Conservation (phyloP, 2,888 invertebrate species). For the Adineta ricciae region DNA sequence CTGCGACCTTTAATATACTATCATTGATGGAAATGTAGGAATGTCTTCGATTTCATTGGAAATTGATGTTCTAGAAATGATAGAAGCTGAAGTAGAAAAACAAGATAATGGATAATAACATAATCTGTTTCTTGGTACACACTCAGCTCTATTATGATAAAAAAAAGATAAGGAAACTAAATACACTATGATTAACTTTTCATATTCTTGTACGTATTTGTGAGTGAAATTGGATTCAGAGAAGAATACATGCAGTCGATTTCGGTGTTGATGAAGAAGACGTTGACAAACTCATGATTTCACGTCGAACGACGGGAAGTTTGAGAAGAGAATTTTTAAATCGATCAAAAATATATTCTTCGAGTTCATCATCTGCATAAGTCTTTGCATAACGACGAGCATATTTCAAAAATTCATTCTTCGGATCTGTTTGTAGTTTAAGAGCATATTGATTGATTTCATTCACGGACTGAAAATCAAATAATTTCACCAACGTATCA, state of each 20-base stretch:
- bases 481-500: not conserved
- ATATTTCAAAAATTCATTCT: not conserved
- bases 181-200: no score
- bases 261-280: not conserved
- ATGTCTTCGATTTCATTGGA: no score
- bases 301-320: not conserved
- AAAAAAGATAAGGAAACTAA: no score
- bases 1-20: no score
- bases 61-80: no score
- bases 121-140: no score
- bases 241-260: not conserved
- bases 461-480: not conserved
- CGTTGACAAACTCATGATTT: not conserved
- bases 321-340: not conserved
- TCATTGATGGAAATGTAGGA: no score
- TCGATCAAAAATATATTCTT: not conserved
- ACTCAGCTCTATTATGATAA: no score
- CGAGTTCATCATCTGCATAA: not conserved
- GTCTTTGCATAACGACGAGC: not conserved
- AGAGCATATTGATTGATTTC: not conserved
- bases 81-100: no score
- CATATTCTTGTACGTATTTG: no score
- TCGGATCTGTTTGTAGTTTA: not conserved
- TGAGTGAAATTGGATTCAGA: no score
- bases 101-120: no score